Base-by-base conservation (phyloP, 2,888 invertebrate species). In the Cheilosia vulpina region DNA sequence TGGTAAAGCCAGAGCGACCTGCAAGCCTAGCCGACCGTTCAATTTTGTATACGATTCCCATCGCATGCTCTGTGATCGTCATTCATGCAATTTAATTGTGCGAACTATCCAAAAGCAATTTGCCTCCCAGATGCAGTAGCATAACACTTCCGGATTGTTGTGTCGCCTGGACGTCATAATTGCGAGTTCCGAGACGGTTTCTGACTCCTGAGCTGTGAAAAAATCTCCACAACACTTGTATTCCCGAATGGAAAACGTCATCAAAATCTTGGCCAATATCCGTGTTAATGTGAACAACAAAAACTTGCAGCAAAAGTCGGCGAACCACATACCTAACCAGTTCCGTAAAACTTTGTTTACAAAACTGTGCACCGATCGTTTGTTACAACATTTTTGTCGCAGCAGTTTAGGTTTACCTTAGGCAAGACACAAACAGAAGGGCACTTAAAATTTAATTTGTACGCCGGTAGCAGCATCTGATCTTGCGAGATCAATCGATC, bases 51-150 rank as follows among this genome's bases (percentile, higher is more conserved):
- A 24, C 41, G 24, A 66, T 41, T 66, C 53, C 53, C 41, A 66
- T 66, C 41, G 66, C 17, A 52, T 41, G 27, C 53, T 53, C 41
- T 41, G 24, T 24, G 27, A 24, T 53, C n/a, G 41, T n/a, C 41
- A 41, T 53, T 53, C 53, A 53, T 66, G 66, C 66, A 41, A 41
- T 66, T 52, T 66, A 52, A 65, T 52, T 52, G 52, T 53, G 24
- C 41, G 24, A 53, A 52, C 31, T 41, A 19, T 52, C 47, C 50
- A 34, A 21, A 27, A 52, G 9, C 65, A 41, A 53, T 50, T 50
- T 65, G 63, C 15, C 34, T 50, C 21, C 11, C n/a, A 43, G 2
- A 11, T 13, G 5, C 38, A 27, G 43, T 60, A 11, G 19, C 13
- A 41, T 2, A 15, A 24, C 1, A 60, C 60, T 60, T 60, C 60